Evolutionary conservation across 2,797 vertebrate species (phyloP).

Genomic region (Myotis findleyi): DNA sequence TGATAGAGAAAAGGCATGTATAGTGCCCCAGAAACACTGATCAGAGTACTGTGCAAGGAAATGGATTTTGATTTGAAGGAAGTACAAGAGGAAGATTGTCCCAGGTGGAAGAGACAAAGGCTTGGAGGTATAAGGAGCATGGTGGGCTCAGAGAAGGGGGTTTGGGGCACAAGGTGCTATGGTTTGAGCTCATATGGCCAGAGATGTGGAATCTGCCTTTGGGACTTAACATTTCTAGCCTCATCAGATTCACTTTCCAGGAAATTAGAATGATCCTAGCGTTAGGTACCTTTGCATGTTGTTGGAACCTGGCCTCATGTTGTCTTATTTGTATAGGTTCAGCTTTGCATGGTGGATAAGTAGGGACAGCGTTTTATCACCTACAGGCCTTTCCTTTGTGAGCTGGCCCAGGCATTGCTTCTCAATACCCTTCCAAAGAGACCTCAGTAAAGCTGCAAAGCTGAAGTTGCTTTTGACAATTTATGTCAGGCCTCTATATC

Average conservation of each 20-base stretch:
- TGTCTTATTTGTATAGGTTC: neutral
- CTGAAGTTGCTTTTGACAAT: conserved; percentile 58
- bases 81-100: neutral
- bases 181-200: neutral
- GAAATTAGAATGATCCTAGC: neutral
- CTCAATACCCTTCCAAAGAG: conserved; percentile 27
- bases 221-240: neutral
- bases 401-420: neutral
- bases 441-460: conserved; percentile 29
- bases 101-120: neutral
- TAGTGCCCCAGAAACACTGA: neutral
- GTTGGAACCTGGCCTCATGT: neutral
- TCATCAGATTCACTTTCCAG: neutral
- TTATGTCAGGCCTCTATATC: conserved; percentile 57
- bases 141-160: neutral
- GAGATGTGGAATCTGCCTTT: neutral
- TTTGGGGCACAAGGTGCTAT: neutral
- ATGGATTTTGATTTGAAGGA: conserved; percentile 38
- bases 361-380: neutral
- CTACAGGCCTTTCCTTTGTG: neutral
- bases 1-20: conserved; percentile 44
- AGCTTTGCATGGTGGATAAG: neutral
- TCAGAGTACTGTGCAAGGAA: neutral
- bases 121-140: neutral
- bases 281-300: neutral